Evolutionary conservation across 2,113 vertebrate genomes (phyloP), one percentile per base, ranked within the genome.

Genomic region (Cheirogaleus medius): DNA sequence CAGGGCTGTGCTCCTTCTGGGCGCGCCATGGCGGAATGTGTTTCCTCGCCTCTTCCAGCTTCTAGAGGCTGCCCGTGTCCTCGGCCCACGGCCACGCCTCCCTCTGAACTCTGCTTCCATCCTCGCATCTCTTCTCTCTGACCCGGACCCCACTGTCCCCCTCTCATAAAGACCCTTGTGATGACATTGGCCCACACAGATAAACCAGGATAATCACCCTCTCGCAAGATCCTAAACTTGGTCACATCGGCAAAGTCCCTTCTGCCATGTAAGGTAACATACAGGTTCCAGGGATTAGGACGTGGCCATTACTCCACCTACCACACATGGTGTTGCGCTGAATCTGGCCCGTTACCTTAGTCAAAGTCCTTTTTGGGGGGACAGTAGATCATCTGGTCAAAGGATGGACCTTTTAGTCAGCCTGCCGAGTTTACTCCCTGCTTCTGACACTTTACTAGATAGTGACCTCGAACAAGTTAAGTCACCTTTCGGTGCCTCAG

Each of bases 81-180:
- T 49, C 6, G 71, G 27, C 71, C 21, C 6, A 0, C 0, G 34
- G n/a, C 42, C 12, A 12, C 25, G 0, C 9, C 0, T 5, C 15
- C 20, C 54, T 23, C 3, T 17, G 73, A 27, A 49, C 58, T 21
- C 23, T 32, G 58, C 60, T 23, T 49, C 23, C 1, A 0, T 17
- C 29, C 21, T 29, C 68, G 2, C 15, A 1, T 14, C 32, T 13
- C 15, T 17, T 52, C 58, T 56, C 54, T 56, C 63, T 88, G 58
- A 6, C 58, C 52, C 68, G 23, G 63, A 5, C 29, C 39, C 17
- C 6, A 52, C 23, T 8, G 9, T 32, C 21, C 18, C 58, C 34
- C 23, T n/a, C 39, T 10, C 17, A 1, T 32, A 44, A 64, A 12
- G 39, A 10, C 73, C 42, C 44, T 18, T 32, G 25, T 8, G 90